These are phyloP conservation scores for Sylvilagus floridanus DNA, from an alignment of 2,797 vertebrate species.

Conservation along the genomic window DNA sequence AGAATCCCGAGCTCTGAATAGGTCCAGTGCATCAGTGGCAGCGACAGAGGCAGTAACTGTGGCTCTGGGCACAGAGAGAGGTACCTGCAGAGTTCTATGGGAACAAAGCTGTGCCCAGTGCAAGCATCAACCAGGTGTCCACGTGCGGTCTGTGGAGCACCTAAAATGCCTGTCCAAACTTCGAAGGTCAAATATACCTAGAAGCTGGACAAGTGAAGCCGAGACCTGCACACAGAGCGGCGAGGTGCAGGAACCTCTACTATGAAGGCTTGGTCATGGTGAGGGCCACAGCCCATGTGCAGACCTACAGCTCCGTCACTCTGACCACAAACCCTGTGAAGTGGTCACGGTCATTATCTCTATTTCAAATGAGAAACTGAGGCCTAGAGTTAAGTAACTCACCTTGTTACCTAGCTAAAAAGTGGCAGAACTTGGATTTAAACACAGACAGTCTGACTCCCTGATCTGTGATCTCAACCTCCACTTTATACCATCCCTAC, in stretches of 20 bases:
- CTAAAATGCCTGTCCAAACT: not conserved
- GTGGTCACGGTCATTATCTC: not conserved
- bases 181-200: not conserved
- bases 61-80: not conserved
- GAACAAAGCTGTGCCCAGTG: not conserved
- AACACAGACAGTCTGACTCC: not conserved
- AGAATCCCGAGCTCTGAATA: not conserved
- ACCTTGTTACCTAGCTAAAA: not conserved
- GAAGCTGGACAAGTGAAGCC: not conserved
- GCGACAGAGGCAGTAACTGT: not conserved
- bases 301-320: not conserved
- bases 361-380: conserved; percentile 30
- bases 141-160: not conserved
- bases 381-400: not conserved
- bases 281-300: not conserved
- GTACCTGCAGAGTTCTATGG: not conserved
- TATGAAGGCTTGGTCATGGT: not conserved
- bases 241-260: not conserved
- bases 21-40: not conserved
- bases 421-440: not conserved
- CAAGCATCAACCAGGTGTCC: not conserved
- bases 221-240: not conserved
- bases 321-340: not conserved
- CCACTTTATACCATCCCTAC: not conserved
- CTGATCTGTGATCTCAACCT: not conserved